Conservation (phyloP, 92 coral and sea anemone species). For the Heliopora coerulea region DNA sequence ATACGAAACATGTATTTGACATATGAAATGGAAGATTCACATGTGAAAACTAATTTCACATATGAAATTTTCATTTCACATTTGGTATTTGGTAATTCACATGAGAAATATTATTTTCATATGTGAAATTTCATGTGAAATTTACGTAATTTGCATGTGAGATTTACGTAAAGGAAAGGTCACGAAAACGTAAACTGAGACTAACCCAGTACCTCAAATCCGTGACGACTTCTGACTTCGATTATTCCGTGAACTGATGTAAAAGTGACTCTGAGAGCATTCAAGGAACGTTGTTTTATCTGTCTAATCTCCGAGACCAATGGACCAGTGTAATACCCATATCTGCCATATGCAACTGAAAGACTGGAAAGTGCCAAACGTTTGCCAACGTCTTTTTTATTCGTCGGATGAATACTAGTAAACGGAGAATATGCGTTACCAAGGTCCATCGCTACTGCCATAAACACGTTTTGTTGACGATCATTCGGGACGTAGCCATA, state of each 20-base stretch:
- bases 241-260: background rate
- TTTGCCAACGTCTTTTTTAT: conserved; percentile 91
- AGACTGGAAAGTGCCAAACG: conserved; percentile 91
- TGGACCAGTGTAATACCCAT: background rate
- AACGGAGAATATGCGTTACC: conserved; percentile 84
- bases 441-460: conserved; percentile 97
- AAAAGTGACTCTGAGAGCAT: background rate
- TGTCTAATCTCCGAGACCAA: background rate
- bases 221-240: background rate
- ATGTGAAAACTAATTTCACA: too few relatives aligned
- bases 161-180: too few relatives aligned
- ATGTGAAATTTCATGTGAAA: too few relatives aligned
- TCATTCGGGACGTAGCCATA: conserved; percentile 91
- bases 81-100: too few relatives aligned
- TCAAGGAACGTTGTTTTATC: background rate
- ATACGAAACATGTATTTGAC: too few relatives aligned
- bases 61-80: too few relatives aligned
- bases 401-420: conserved; percentile 89
- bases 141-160: too few relatives aligned
- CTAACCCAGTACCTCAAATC: conserved; percentile 11
- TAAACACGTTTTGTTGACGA: conserved; percentile 72
- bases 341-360: conserved; percentile 67
- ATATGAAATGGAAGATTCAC: too few relatives aligned
- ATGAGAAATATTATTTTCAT: too few relatives aligned
- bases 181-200: too few relatives aligned